These are phyloP conservation scores for Geotrupes spiniger DNA, from an alignment of 2,888 invertebrate species.

Conservation along the genomic window DNA sequence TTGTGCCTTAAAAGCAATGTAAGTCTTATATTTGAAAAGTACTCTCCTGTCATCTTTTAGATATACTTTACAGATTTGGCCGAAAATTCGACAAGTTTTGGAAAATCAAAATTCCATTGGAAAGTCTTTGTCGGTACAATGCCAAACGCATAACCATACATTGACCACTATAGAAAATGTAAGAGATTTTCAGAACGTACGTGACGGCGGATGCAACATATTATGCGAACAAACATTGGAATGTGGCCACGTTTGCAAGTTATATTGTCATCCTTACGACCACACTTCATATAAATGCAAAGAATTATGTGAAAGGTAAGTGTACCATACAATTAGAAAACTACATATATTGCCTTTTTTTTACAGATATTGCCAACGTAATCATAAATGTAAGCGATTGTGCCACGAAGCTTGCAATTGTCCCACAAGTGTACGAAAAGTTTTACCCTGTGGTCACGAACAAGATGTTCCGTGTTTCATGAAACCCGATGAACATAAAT, in stretches of 20 bases:
- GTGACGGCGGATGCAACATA: conserved; percentile 61
- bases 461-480: conserved; percentile 50
- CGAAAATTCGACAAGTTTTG: conserved; percentile 53
- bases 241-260: conserved; percentile 64
- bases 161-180: conserved; percentile 46
- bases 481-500: conserved; percentile 46
- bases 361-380: conserved; percentile 46
- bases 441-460: conserved; percentile 25
- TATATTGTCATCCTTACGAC: conserved; percentile 62
- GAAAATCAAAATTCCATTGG: conserved; percentile 56
- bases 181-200: conserved; percentile 52
- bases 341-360: too few species aligned
- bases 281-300: conserved; percentile 54
- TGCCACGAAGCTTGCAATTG: conserved; percentile 56
- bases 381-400: conserved; percentile 53
- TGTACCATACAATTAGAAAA: conserved; percentile 46
- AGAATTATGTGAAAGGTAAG: conserved; percentile 54
- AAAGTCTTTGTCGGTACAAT: conserved; percentile 50
- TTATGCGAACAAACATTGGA: conserved; percentile 52
- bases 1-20: conserved; percentile 53
- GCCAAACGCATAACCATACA: conserved; percentile 52
- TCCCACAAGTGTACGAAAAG: conserved; percentile 39
- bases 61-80: conserved; percentile 58
- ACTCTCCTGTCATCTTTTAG: too few species aligned
- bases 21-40: conserved; percentile 19